Base-by-base conservation (phyloP, 2,113 vertebrate species). In the Chloroceryle aenea region DNA sequence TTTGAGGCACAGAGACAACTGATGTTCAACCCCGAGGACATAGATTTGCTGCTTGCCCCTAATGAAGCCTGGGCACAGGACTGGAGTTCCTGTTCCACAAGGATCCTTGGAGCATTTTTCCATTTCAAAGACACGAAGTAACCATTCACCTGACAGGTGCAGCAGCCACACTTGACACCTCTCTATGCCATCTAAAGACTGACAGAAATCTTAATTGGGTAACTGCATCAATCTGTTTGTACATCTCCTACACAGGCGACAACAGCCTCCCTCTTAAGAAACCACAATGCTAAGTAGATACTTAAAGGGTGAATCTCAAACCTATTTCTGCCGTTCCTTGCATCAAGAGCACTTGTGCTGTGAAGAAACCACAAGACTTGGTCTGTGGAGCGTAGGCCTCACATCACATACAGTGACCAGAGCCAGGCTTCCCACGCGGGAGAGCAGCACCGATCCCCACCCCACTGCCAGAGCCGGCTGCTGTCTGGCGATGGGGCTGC, bases 211-310 rank as follows among this genome's bases (percentile, higher is more conserved):
- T 84, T 71, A 74, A 86, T 6, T 67, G 63, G 85, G 74, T 53
- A 94, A 90, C 67, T 19, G 59, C 92, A 89, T 15, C 88, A 73
- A 95, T 62, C 85, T 90, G 90, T 83, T 94, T 73, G 92, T 94
- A 61, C 87, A 73, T 95, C 90, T 94, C 96, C 93, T 72, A 93
- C 95, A 94, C 85, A 85, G 0, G 47, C 30, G 9, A 81, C 87
- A 93, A 73, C 82, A 79, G 42, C 92, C 94, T 85, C 92, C 71
- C 66, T 75, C 90, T 47, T 16, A 29, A 79, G 45, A 43, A 66
- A 36, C 52, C 1, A 6, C 82, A n/a, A 40, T 69, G 88, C 85
- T 83, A 73, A 88, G 78, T 64, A 83, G 52, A 76, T 27, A 17
- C 58, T 27, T 5, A 27, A 26, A 73, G n/a, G 82, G 82, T 56